Conservation (phyloP, 1,140 invertebrate species). For the Lasaia peninsularis region DNA sequence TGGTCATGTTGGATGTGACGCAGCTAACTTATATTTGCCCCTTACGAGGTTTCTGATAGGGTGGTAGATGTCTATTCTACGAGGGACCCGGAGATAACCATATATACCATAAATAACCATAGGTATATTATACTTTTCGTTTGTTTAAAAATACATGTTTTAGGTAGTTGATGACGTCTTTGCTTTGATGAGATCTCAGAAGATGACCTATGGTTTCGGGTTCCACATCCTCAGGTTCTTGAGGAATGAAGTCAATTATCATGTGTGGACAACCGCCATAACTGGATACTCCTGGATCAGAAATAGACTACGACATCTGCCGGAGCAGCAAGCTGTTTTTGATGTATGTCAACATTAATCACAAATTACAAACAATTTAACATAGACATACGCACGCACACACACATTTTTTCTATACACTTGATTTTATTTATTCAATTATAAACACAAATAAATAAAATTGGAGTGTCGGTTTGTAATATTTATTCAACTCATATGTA, state of each 20-base stretch:
- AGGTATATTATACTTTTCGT: neutral
- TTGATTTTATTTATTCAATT: no score
- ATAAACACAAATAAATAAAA: no score
- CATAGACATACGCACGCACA: neutral
- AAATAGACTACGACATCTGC: slow-evolving; percentile 58
- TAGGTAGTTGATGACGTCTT: slow-evolving; percentile 87
- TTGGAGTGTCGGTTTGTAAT: no score
- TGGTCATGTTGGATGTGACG: no score
- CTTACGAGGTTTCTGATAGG: no score
- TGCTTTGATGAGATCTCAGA: slow-evolving; percentile 77
- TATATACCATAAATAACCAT: no score
- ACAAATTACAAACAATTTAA: neutral
- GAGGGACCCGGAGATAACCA: no score
- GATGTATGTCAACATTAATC: slow-evolving; percentile 52
- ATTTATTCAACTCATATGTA: no score
- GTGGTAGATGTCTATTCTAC: no score
- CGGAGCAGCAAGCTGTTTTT: slow-evolving; percentile 46
- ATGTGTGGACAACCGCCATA: slow-evolving; percentile 83
- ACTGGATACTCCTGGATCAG: slow-evolving; percentile 76
- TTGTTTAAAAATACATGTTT: neutral
- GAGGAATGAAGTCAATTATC: slow-evolving; percentile 79
- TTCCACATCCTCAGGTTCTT: slow-evolving; percentile 80
- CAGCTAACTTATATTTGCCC: no score
- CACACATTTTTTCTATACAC: no score
- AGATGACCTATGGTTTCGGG: slow-evolving; percentile 70